These are phyloP conservation scores for Dysmachus trigonus DNA, from an alignment of 2,888 invertebrate genomes.

Conservation along the genomic window DNA sequence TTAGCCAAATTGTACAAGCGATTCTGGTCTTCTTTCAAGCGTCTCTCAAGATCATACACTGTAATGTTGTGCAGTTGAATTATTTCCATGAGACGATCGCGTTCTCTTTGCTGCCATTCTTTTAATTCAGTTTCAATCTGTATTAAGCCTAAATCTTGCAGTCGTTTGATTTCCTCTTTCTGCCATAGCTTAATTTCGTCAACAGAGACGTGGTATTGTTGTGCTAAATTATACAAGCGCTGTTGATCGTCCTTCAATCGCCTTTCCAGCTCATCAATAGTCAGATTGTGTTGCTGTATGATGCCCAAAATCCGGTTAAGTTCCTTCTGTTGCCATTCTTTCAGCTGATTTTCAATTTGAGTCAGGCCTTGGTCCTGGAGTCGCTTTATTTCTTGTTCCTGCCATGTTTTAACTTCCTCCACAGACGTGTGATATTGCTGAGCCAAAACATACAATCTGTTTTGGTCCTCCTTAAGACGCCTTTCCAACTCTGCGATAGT, in stretches of 20 bases:
- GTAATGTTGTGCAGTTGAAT: slow-evolving; percentile 59
- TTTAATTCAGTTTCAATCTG: slow-evolving; percentile 54
- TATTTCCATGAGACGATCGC: slow-evolving; percentile 59
- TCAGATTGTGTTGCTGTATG: slow-evolving; percentile 56
- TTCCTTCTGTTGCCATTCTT: slow-evolving; percentile 57
- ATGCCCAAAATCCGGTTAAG: slow-evolving; percentile 57
- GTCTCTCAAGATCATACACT: slow-evolving; percentile 53
- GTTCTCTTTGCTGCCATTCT: slow-evolving; percentile 58
- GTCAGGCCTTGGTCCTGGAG: slow-evolving; percentile 59
- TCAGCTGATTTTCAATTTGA: slow-evolving; percentile 57
- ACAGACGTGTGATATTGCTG: slow-evolving; percentile 54
- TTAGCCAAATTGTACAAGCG: slow-evolving; percentile 59
- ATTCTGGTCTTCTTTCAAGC: slow-evolving; percentile 57
- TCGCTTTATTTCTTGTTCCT: slow-evolving; percentile 57
- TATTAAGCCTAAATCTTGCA: slow-evolving; percentile 56
- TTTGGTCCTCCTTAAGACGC: slow-evolving; percentile 58
- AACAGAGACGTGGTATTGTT: slow-evolving; percentile 54
- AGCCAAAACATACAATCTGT: slow-evolving; percentile 57
- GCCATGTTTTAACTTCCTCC: slow-evolving; percentile 60
- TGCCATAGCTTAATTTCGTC: slow-evolving; percentile 54
- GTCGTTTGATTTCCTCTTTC: slow-evolving; percentile 55
- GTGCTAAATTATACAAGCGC: slow-evolving; percentile 56
- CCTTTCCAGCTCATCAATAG: slow-evolving; percentile 56
- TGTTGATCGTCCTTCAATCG: slow-evolving; percentile 55
- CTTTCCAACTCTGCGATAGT: slow-evolving; percentile 61